Evolutionary conservation across 2,113 vertebrate genomes (phyloP).

Genomic region (Mormoops blainvillei): DNA sequence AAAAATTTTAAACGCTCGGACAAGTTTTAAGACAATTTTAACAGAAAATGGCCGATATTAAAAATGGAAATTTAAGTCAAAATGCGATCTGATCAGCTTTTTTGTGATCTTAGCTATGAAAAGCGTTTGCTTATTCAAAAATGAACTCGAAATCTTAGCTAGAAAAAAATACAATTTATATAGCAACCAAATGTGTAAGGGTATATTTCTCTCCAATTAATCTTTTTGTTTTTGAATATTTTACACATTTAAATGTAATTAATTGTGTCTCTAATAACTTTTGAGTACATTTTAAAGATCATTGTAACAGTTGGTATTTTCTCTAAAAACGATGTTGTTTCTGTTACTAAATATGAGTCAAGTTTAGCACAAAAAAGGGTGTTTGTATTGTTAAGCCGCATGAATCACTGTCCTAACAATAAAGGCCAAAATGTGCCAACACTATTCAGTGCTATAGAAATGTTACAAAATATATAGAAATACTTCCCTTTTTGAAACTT

Average conservation of each 20-base stretch:
- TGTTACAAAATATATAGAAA: not conserved
- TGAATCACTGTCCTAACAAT: not conserved
- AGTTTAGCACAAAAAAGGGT: not conserved
- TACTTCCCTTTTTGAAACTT: not conserved
- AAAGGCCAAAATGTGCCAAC: not conserved
- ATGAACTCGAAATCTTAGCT: not conserved
- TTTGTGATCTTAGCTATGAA: not conserved
- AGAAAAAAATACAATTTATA: not conserved
- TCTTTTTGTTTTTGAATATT: not conserved
- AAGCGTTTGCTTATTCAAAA: slow-evolving; percentile 16
- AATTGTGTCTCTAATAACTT: not conserved
- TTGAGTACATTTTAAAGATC: not conserved
- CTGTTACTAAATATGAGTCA: not conserved
- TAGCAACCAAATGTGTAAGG: not conserved
- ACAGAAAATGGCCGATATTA: not conserved
- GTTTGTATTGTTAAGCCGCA: not conserved
- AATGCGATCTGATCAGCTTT: not conserved
- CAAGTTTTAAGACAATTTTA: not conserved
- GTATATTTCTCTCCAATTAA: not conserved
- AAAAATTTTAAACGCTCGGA: not conserved
- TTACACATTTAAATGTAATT: not conserved
- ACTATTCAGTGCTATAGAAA: not conserved
- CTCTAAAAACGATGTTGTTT: slow-evolving; percentile 6
- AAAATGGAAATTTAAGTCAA: not conserved
- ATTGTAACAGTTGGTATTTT: slow-evolving; percentile 15